Evolutionary conservation across 2,797 vertebrate species (phyloP), one percentile per base, ranked within the genome.

Genomic region (Eremophila alpestris): DNA sequence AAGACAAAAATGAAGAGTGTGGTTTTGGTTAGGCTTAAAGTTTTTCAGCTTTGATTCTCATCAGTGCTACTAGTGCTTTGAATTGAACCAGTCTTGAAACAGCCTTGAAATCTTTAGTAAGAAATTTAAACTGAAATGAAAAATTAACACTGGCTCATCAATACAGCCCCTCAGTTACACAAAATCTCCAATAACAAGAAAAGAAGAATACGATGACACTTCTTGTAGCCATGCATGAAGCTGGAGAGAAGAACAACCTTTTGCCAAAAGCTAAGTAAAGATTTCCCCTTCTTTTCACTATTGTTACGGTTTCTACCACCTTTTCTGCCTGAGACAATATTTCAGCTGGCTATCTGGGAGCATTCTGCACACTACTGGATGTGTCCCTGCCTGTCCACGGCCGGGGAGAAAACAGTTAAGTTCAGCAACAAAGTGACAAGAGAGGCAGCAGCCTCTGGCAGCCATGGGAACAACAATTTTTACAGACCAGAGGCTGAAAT

Each of bases 401-500:
- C 67, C 6, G 19, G 87, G 69, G 18, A 95, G 32, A 84, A 93
- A 91, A 68, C 73, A 59, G 75, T 93, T 58, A 89, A 85, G 29
- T 69, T 71, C 43, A 68, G 48, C 69, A 69, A 77, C 73, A 76
- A 93, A 94, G 55, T 2, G 20, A 94, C 82, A 79, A 59, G 41
- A 71, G 81, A 95, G 84, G 92, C 58, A 91, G 84, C 84, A 93
- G 84, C 84, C 89, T 85, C 69, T 0, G 2, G 89, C 84, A 93
- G 91, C 82, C 82, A 85, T 14, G 18, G 51, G 84, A 96, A 89
- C 79, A 86, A 92, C 54, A 68, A 56, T 81, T 93, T 83, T 79
- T 81, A 73, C 45, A 73, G 91, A 86, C 54, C 18, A 48, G 73
- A 95, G 82, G 71, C 84, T 93, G 90, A 89, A 94, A 77, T 95